Evolutionary conservation across 2,113 vertebrate genomes (phyloP).

Genomic region (Rhinopomastus cyanomelas): DNA sequence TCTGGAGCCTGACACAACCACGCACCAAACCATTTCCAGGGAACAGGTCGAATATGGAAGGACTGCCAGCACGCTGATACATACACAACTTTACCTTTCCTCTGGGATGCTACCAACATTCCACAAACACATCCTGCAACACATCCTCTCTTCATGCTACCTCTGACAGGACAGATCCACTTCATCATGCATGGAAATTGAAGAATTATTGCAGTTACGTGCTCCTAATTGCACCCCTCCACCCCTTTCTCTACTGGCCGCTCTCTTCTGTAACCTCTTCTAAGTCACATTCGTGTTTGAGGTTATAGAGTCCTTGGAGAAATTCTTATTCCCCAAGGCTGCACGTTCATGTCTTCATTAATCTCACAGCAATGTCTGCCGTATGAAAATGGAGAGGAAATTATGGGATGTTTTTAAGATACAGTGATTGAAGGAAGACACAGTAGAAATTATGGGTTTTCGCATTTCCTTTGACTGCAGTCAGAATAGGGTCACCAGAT

Average conservation of each 20-base stretch:
- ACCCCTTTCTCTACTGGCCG: not conserved
- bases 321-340: conserved; percentile 6
- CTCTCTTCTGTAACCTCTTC: conserved; percentile 22
- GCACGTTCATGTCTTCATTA: not conserved
- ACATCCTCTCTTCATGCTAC: not conserved
- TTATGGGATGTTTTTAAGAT: not conserved
- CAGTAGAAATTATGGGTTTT: not conserved
- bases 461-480: not conserved
- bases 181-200: conserved; percentile 56
- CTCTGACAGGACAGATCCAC: conserved; percentile 7
- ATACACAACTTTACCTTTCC: not conserved
- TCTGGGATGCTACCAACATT: not conserved
- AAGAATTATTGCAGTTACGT: conserved; percentile 50
- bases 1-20: not conserved
- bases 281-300: conserved; percentile 14
- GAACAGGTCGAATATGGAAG: not conserved
- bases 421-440: rapidly evolving
- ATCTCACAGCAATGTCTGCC: not conserved
- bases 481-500: not conserved
- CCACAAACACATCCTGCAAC: not conserved
- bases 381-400: not conserved
- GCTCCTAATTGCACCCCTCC: conserved; percentile 40
- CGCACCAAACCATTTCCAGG: not conserved
- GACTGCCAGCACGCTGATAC: not conserved
- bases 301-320: not conserved